Conservation (phyloP, 1,140 invertebrate species). For the Drosophila arizonae region DNA sequence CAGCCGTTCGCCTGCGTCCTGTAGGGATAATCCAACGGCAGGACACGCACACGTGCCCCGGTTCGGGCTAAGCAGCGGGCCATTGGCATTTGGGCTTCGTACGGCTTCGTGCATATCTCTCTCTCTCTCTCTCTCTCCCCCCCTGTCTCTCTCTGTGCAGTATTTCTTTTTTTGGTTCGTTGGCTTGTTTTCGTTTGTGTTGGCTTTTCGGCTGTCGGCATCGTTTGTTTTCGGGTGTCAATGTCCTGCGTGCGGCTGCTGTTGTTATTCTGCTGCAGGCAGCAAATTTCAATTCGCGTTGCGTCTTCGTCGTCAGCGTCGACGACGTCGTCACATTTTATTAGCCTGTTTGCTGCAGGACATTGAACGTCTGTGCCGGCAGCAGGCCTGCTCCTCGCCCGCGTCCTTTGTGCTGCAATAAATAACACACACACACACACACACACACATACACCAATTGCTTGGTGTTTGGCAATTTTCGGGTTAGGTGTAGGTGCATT, state of each 20-base stretch:
- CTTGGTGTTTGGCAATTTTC: slow-evolving; percentile 38
- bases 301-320: slow-evolving; percentile 45
- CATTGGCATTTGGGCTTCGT: slow-evolving; percentile 54
- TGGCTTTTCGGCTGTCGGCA: slow-evolving; percentile 40
- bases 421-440: slow-evolving; percentile 57
- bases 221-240: slow-evolving; percentile 71
- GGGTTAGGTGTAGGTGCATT: slow-evolving; percentile 70
- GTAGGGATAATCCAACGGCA: slow-evolving; percentile 51
- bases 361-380: slow-evolving; percentile 64
- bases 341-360: slow-evolving; percentile 79
- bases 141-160: not conserved
- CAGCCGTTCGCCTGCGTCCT: slow-evolving; percentile 31
- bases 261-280: slow-evolving; percentile 49
- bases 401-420: slow-evolving; percentile 75
- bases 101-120: slow-evolving; percentile 32
- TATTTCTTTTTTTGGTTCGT: slow-evolving; percentile 15
- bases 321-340: slow-evolving; percentile 69
- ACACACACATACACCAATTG: not conserved
- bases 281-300: slow-evolving; percentile 65
- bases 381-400: slow-evolving; percentile 51
- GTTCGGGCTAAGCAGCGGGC: slow-evolving; percentile 46
- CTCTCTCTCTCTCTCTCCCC: too few relatives aligned
- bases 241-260: slow-evolving; percentile 66
- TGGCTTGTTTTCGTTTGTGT: slow-evolving; percentile 35
- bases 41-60: slow-evolving; percentile 71